Percentiles rank a stretch among this genome's conserved stretches.
Conservation (phyloP, 2,888 invertebrate genomes). For the Cantharis rustica region DNA sequence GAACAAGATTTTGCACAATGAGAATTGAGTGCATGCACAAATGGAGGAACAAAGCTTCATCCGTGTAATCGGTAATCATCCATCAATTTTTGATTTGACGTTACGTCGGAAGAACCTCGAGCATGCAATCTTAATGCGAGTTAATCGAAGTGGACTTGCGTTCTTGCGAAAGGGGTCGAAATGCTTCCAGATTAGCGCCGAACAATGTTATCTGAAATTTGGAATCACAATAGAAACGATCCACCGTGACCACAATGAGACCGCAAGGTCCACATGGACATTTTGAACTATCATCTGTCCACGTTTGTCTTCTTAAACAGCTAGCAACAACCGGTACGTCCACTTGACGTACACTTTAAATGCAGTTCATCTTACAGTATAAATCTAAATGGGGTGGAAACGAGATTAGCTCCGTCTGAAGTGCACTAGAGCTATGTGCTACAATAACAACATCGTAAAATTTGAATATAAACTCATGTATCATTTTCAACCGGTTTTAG, state of each 20-base stretch:
- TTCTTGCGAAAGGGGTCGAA: background rate
- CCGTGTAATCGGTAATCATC: background rate
- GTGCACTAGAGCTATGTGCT: slow-evolving; percentile 28
- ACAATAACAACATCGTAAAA: slow-evolving; percentile 39
- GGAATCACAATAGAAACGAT: background rate
- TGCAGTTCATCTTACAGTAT: slow-evolving; percentile 22
- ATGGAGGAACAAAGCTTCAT: background rate
- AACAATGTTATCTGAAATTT: background rate
- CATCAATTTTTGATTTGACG: background rate
- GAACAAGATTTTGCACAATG: background rate
- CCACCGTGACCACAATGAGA: background rate
- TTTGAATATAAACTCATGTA: slow-evolving; percentile 37
- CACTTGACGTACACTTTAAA: slow-evolving; percentile 35
- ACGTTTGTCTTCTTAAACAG: slow-evolving; percentile 6
- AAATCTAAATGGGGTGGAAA: slow-evolving; percentile 35
- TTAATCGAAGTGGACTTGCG: background rate
- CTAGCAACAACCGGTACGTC: slow-evolving; percentile 31
- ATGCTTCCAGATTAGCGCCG: background rate
- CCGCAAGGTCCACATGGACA: slow-evolving; percentile 11
- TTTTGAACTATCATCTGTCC: slow-evolving; percentile 13
- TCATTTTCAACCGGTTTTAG: slow-evolving; percentile 35
- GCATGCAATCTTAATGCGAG: background rate
- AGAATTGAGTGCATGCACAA: background rate
- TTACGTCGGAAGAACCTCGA: background rate
- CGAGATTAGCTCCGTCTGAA: slow-evolving; percentile 27